These are phyloP conservation scores for Macroglossus sobrinus DNA, from an alignment of 2,113 vertebrate species.

Conservation along the genomic window DNA sequence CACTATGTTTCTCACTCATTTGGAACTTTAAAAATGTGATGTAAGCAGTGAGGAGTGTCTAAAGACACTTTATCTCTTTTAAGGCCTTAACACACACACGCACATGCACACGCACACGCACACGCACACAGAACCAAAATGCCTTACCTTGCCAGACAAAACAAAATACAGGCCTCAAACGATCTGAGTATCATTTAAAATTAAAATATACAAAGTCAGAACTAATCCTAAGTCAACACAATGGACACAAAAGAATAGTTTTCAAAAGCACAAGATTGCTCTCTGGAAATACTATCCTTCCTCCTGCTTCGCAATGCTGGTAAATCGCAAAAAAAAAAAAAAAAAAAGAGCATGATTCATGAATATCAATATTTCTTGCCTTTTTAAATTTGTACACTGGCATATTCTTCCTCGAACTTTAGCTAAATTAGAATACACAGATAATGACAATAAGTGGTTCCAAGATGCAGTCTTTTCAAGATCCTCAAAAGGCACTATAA, in stretches of 20 bases:
- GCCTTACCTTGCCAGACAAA: background rate
- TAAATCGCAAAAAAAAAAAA: background rate
- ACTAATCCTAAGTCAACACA: background rate
- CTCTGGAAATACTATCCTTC: slow-evolving; percentile 23
- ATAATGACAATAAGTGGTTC: slow-evolving; percentile 32
- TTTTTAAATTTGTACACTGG: slow-evolving; percentile 61
- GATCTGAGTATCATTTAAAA: slow-evolving; percentile 39
- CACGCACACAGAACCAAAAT: background rate
- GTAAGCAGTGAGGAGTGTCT: background rate
- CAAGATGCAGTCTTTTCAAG: slow-evolving; percentile 57
- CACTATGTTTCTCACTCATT: background rate
- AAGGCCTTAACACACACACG: background rate
- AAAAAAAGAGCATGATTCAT: slow-evolving; percentile 20
- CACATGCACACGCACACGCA: background rate
- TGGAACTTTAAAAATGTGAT: slow-evolving; percentile 17
- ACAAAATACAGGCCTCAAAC: background rate
- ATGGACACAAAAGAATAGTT: slow-evolving; percentile 26
- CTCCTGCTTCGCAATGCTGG: background rate
- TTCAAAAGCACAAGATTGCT: slow-evolving; percentile 10
- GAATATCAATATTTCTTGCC: slow-evolving; percentile 64
- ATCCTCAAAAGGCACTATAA: slow-evolving; percentile 52
- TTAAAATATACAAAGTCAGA: slow-evolving; percentile 34
- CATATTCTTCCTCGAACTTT: slow-evolving; percentile 36
- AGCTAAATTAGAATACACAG: slow-evolving; percentile 45
- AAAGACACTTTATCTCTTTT: background rate